These are phyloP conservation scores for Andrena trimmerana DNA, from an alignment of 2,888 invertebrate genomes.

Conservation along the genomic window DNA sequence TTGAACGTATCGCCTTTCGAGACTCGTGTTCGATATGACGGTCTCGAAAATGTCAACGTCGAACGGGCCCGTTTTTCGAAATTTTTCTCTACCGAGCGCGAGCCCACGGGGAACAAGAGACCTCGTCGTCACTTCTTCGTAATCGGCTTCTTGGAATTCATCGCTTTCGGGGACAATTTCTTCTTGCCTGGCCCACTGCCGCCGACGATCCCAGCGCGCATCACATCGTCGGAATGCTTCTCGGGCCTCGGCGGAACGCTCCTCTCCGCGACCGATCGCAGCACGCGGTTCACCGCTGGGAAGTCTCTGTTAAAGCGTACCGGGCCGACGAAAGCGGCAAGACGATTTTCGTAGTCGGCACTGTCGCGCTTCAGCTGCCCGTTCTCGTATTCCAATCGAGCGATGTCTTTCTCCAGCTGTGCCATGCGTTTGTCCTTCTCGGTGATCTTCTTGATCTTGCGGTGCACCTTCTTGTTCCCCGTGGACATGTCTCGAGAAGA, in stretches of 20 bases:
- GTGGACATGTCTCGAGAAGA: constrained; percentile 44
- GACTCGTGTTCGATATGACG: constrained; percentile 19
- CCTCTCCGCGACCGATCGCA: constrained; percentile 23
- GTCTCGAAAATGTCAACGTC: constrained; percentile 4
- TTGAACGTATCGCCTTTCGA: constrained; percentile 42
- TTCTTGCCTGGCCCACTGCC: neutral
- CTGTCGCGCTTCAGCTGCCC: constrained; percentile 65
- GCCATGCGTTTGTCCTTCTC: constrained; percentile 56
- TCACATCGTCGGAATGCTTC: neutral
- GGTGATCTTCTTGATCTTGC: constrained; percentile 35
- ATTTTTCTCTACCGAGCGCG: neutral
- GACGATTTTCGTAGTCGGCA: constrained; percentile 54
- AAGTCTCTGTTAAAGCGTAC: constrained; percentile 37
- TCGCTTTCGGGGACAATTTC: neutral
- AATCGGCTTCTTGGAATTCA: constrained; percentile 10
- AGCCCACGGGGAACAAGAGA: constrained; percentile 55
- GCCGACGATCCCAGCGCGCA: neutral
- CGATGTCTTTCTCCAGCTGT: constrained; percentile 53
- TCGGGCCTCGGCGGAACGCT: constrained; percentile 19
- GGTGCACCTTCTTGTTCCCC: constrained; percentile 47
- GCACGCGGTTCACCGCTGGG: constrained; percentile 28
- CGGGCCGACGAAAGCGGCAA: constrained; percentile 35
- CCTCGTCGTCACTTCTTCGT: constrained; percentile 26
- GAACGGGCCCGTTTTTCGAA: neutral
- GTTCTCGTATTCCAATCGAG: constrained; percentile 58